Evolutionary conservation across 2,888 invertebrate species (phyloP), one percentile per base, ranked within the genome.

Genomic region (Diploptera punctata): DNA sequence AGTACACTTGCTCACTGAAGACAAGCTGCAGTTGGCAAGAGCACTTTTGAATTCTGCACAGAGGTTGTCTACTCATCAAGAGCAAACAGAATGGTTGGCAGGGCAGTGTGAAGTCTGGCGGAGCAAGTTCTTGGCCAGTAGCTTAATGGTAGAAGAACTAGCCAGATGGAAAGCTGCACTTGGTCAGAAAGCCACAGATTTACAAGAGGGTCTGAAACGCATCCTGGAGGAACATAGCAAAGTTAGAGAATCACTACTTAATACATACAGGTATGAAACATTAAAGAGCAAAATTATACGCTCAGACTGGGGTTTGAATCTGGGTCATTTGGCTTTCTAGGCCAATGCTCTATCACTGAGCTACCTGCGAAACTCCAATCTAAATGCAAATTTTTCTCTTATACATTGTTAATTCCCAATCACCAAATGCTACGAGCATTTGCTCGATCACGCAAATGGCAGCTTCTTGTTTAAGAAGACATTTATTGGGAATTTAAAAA

Each of bases 31-130:
- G 79, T 84, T 98, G 77, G 94, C 97, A 0, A 85, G 91, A 79
- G 95, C 96, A 62, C 84, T 98, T 61, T 85, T 95, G 7, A 94
- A 91, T 80, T 95, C 95, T 33, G 93, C 94, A 24, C 91, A 95
- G 81, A 92, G 94, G 82, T 85, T 97, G 69, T 92, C 91, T 68
- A 93, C 94, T 9, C 94, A 97, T 83, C 94, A 94, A 84, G 97
- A 98, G 82, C 94, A 96, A 84, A 93, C 95, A 2, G 98, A 98
- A 81, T 94, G 93, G 88, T 84, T 98, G 44, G 93, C 95, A 19
- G 95, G 97, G 0, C 96, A 97, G 80, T 95, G 96, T 81, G 97
- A 98, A 85, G 95, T 98, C 67, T 98, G 97, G 97, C 88, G 96
- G 75, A 97, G 96, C 81, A 98, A 98, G 88, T 98, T 96, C 83